Percentiles rank a stretch among this genome's conserved stretches.
Evolutionary conservation across 2,797 vertebrate genomes (phyloP).

Genomic region (Sphenopsis melanotis): DNA sequence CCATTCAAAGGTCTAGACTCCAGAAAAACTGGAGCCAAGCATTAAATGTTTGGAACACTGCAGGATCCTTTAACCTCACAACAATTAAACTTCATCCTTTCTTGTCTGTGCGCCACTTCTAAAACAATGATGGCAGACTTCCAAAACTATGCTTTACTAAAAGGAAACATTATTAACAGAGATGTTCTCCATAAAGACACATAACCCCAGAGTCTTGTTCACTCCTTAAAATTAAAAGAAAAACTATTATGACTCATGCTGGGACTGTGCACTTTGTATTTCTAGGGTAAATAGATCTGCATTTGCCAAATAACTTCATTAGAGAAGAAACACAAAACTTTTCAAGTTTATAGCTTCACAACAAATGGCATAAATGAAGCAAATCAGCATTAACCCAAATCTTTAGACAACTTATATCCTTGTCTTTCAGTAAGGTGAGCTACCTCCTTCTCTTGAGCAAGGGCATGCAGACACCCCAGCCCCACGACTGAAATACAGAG

Average conservation of each 20-base stretch:
- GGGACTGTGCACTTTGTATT: not conserved
- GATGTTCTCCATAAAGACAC: not conserved
- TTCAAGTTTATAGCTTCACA: not conserved
- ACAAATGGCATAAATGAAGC: not conserved
- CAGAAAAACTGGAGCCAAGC: not conserved
- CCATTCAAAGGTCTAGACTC: not conserved
- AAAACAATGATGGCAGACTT: not conserved
- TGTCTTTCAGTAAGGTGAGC: not conserved
- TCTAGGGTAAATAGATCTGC: not conserved
- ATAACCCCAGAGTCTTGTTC: not conserved
- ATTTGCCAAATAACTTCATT: not conserved
- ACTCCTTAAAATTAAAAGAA: not conserved
- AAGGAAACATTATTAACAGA: not conserved
- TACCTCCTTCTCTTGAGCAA: rapidly evolving
- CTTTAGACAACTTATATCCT: not conserved
- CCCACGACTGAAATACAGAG: rapidly evolving
- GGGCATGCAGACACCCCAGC: not conserved
- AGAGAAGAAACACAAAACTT: not conserved
- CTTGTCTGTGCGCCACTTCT: not conserved
- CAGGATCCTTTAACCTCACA: not conserved
- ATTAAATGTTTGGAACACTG: not conserved
- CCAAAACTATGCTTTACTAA: not conserved
- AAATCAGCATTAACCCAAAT: not conserved
- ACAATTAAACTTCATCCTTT: not conserved
- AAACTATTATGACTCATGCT: not conserved